These are phyloP conservation scores for Aquatica leii DNA, from an alignment of 2,888 invertebrate species.

Conservation along the genomic window DNA sequence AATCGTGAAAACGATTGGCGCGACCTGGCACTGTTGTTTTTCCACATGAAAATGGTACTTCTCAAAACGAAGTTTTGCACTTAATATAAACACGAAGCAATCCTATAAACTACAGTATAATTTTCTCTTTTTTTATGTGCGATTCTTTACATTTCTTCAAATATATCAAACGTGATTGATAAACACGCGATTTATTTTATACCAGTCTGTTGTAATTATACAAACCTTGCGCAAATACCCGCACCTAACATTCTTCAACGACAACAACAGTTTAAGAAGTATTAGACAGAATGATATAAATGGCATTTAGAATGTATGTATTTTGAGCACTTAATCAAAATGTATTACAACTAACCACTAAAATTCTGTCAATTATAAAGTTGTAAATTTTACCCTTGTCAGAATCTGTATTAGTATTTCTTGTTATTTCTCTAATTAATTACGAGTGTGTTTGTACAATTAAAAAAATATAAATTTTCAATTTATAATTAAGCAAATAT, in stretches of 20 bases:
- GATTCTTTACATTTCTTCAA: too few relatives aligned
- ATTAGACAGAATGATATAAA: too few relatives aligned
- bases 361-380: too few relatives aligned
- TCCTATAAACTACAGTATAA: constrained; percentile 4
- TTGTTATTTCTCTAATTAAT: too few relatives aligned
- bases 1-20: constrained; percentile 35
- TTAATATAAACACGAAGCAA: constrained; percentile 18
- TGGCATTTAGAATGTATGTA: constrained; percentile 23
- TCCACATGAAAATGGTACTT: constrained; percentile 15
- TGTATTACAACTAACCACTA: constrained; percentile 9
- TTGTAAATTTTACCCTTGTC: constrained; percentile 3
- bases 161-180: too few relatives aligned
- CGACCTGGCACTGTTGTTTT: constrained; percentile 35
- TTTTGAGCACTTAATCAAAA: constrained; percentile 27
- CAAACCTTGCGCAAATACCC: too few relatives aligned
- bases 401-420: not conserved
- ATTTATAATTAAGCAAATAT: not conserved
- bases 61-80: constrained; percentile 13
- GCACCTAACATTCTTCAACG: too few relatives aligned
- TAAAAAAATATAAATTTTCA: not conserved
- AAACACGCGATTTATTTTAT: too few relatives aligned
- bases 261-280: too few relatives aligned
- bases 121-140: constrained; percentile 1
- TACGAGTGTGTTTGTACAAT: not conserved
- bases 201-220: too few relatives aligned